These are phyloP conservation scores for Lytechinus pictus DNA, from an alignment of 35 echinoderm and acorn worm species.

Conservation along the genomic window DNA sequence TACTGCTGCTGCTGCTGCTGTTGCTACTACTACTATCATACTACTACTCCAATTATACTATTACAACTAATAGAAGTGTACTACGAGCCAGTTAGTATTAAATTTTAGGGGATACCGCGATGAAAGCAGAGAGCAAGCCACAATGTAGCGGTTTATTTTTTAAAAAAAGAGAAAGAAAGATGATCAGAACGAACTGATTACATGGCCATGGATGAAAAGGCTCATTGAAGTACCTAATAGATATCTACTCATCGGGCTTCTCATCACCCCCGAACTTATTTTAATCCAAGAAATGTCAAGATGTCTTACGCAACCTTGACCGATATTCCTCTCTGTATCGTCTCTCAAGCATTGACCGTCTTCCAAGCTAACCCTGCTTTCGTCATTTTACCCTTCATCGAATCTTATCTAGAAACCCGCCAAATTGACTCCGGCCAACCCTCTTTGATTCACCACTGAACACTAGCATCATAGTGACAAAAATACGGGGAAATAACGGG, in stretches of 20 bases:
- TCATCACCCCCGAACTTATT: neutral
- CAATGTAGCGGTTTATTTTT: too few relatives aligned
- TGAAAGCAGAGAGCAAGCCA: too few relatives aligned
- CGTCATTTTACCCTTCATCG: neutral
- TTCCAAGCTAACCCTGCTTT: neutral
- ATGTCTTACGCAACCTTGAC: neutral
- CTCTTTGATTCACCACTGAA: neutral
- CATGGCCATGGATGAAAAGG: neutral
- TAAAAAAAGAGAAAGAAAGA: neutral
- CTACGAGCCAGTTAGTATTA: too few relatives aligned
- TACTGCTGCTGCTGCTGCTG: too few relatives aligned
- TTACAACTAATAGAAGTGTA: too few relatives aligned
- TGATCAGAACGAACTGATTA: neutral
- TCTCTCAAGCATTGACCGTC: neutral
- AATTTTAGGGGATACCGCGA: too few relatives aligned
- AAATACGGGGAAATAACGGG: neutral
- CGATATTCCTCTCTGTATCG: neutral
- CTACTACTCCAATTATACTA: too few relatives aligned
- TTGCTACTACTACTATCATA: too few relatives aligned
- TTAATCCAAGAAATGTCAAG: neutral
- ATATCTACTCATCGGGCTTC: neutral
- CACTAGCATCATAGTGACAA: neutral
- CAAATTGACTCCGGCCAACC: neutral
- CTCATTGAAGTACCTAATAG: neutral
- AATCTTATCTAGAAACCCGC: neutral